phyloP scores from a whole-genome alignment of 2,797 vertebrate species.

The Onychomys leucogaster region DNA sequence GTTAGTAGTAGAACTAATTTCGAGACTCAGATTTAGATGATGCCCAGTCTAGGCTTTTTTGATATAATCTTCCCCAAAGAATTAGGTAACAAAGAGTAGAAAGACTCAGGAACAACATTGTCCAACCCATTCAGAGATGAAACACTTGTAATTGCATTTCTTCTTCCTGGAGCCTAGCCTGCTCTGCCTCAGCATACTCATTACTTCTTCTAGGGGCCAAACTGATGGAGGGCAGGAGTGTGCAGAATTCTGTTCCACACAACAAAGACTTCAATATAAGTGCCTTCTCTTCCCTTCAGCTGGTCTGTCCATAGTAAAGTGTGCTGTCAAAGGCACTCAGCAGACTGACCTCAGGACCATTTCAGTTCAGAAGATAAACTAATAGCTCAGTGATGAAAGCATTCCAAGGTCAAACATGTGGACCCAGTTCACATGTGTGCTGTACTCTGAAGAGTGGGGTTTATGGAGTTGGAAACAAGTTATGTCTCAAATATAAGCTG shows the following conservation, averaged over 20 bases:
- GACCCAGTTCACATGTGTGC: neutral
- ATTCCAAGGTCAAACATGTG: neutral
- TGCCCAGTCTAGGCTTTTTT: neutral
- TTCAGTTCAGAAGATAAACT: neutral
- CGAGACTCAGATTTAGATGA: neutral
- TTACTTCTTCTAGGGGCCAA: neutral
- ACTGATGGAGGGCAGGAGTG: neutral
- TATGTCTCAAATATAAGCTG: neutral
- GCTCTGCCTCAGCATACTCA: neutral
- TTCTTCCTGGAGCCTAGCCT: neutral
- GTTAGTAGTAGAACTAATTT: neutral
- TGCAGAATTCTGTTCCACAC: neutral
- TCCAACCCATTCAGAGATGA: neutral
- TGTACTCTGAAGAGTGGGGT: neutral
- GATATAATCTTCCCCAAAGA: neutral
- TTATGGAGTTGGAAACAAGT: neutral
- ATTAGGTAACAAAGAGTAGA: neutral
- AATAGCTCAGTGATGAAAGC: neutral
- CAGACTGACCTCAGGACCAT: neutral
- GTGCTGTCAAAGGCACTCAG: neutral
- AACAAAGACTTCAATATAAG: neutral
- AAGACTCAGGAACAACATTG: neutral
- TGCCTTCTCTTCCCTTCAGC: neutral
- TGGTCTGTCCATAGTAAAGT: neutral
- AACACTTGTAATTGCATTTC: neutral